phyloP scores from a whole-genome alignment of 2,113 vertebrate species.

The Lepisosteus oculatus region DNA sequence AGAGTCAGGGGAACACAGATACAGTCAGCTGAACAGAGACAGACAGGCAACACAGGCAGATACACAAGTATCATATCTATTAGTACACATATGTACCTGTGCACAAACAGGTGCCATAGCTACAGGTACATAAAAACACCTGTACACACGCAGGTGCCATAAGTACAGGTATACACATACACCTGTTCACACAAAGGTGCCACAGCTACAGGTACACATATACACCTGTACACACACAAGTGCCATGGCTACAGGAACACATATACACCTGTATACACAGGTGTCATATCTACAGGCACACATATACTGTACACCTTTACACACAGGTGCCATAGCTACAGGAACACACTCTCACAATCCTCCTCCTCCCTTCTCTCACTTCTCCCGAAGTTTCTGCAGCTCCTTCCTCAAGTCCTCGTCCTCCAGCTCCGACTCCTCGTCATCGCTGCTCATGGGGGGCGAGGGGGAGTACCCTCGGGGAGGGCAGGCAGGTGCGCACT shows the following conservation, averaged over 20 bases:
- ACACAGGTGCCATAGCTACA: too few relatives aligned
- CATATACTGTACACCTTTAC: too few relatives aligned
- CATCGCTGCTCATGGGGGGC: constrained; percentile 78
- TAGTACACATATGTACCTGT: neutral
- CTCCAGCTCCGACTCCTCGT: constrained; percentile 80
- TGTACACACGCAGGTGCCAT: neutral
- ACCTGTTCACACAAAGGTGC: too few relatives aligned
- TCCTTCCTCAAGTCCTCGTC: constrained; percentile 80
- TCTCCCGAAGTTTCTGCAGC: constrained; percentile 79
- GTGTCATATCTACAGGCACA: too few relatives aligned
- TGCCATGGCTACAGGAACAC: too few relatives aligned
- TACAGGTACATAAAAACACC: neutral
- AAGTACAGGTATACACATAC: neutral
- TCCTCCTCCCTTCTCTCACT: constrained; percentile 60
- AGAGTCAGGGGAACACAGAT: neutral
- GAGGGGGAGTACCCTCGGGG: constrained; percentile 67
- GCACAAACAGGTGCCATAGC: neutral
- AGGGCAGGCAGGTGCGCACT: constrained; percentile 45
- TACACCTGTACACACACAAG: too few relatives aligned
- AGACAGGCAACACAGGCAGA: neutral
- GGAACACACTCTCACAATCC: neutral
- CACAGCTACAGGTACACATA: too few relatives aligned
- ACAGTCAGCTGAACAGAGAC: neutral
- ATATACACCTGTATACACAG: too few relatives aligned
- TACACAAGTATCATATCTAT: neutral